Conservation (phyloP, 2,113 vertebrate genomes). For the Paratilapia polleni region DNA sequence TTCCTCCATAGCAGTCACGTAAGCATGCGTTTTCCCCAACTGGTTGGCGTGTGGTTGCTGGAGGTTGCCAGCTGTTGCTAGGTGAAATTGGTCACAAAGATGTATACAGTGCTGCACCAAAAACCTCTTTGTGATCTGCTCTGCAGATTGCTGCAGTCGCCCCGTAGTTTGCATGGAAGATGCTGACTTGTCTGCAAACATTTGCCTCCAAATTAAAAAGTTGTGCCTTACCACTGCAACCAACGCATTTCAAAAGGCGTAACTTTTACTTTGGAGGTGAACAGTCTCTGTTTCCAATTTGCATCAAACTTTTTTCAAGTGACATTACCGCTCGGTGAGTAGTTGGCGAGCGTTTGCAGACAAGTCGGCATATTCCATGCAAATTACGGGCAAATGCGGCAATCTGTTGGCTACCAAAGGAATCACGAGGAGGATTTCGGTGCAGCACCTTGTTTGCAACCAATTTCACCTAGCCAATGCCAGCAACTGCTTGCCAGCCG, state of each 20-base stretch:
- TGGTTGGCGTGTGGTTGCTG: not conserved
- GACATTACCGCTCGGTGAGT: not conserved
- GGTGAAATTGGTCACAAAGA: not conserved
- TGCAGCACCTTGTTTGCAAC: too few species aligned
- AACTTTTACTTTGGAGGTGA: not conserved
- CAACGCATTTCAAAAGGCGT: too few species aligned
- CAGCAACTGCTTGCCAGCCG: too few species aligned
- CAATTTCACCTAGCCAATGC: too few species aligned
- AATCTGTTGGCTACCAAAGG: too few species aligned
- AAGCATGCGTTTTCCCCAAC: not conserved
- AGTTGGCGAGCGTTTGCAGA: not conserved
- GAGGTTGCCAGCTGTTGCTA: fast-evolving
- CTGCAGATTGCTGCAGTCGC: not conserved
- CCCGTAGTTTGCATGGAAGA: too few species aligned
- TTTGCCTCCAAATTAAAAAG: not conserved
- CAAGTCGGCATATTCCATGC: too few species aligned
- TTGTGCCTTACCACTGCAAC: too few species aligned
- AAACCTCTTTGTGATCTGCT: fast-evolving
- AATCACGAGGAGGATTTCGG: too few species aligned
- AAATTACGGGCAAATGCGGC: too few species aligned
- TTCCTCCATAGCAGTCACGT: too few species aligned
- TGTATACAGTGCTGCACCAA: not conserved
- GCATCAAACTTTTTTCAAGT: not conserved
- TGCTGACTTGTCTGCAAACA: too few species aligned
- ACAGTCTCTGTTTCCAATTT: not conserved